Conservation (phyloP, 2,113 vertebrate species). For the Podiceps cristatus region DNA sequence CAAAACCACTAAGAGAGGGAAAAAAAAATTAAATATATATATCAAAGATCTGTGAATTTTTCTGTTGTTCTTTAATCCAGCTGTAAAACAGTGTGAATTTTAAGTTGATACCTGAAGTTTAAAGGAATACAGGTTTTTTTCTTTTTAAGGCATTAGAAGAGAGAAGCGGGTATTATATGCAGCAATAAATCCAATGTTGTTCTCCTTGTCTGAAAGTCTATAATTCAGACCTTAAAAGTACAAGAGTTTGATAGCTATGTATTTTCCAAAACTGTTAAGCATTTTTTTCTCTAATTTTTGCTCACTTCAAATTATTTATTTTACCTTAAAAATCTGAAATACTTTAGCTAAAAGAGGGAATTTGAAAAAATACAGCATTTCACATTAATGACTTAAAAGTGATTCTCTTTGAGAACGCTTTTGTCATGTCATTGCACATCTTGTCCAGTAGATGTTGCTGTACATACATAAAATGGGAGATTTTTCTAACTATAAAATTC, state of each 20-base stretch:
- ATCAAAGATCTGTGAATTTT: neutral
- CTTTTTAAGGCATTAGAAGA: neutral
- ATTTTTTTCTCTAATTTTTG: neutral
- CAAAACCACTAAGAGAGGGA: slow-evolving; percentile 64
- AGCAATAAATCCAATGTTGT: neutral
- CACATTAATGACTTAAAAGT: neutral
- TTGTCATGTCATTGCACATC: neutral
- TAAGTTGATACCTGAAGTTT: neutral
- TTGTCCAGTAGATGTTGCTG: slow-evolving; percentile 52
- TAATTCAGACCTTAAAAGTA: neutral
- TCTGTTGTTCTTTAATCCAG: slow-evolving; percentile 1
- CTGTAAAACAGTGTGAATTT: slow-evolving; percentile 14
- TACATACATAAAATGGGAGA: neutral
- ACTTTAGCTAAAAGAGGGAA: neutral
- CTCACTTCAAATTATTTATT: neutral
- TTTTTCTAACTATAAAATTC: neutral
- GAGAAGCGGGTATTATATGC: neutral
- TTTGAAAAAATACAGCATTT: neutral
- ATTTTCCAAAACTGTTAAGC: neutral
- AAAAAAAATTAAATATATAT: too few relatives aligned
- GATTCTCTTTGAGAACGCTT: neutral
- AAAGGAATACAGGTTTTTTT: neutral
- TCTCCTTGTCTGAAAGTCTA: neutral
- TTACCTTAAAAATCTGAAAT: neutral
- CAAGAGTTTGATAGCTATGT: neutral